These are phyloP conservation scores for Itoplectis maculator DNA, from an alignment of 2,888 invertebrate species.

Conservation along the genomic window DNA sequence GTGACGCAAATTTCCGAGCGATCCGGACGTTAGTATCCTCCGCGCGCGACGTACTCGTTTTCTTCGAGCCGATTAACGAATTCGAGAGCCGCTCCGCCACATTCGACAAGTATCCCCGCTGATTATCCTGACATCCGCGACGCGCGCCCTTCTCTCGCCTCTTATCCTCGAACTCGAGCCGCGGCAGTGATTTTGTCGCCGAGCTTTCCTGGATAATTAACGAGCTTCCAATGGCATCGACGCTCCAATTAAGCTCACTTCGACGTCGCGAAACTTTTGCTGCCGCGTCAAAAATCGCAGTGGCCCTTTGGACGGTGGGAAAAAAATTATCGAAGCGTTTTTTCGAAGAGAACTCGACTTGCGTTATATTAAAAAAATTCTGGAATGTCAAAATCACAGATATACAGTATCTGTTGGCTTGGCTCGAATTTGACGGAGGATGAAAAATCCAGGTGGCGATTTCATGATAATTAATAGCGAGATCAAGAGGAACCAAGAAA, in stretches of 20 bases:
- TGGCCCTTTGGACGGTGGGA: not conserved
- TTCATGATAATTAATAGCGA: slow-evolving; percentile 53
- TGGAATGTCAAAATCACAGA: not conserved
- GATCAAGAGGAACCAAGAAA: slow-evolving; percentile 47
- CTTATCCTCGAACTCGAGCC: not conserved
- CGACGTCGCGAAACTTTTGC: slow-evolving; percentile 26
- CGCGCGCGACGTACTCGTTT: not conserved
- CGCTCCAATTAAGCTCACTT: slow-evolving; percentile 51
- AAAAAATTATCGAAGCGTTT: not conserved
- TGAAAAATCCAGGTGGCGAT: slow-evolving; percentile 15
- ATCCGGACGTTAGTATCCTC: not conserved
- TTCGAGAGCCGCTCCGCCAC: slow-evolving; percentile 26
- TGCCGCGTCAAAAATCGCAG: not conserved
- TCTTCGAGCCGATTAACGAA: slow-evolving; percentile 31
- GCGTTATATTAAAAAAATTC: not conserved
- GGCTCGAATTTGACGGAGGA: slow-evolving; percentile 19
- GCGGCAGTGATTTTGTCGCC: not conserved
- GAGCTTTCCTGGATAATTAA: slow-evolving; percentile 49
- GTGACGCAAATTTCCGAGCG: slow-evolving; percentile 33
- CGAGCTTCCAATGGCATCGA: slow-evolving; percentile 53
- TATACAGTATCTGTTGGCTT: not conserved
- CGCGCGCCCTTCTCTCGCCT: not conserved
- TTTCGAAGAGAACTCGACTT: not conserved
- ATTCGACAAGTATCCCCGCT: slow-evolving; percentile 20
- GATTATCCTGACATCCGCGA: slow-evolving; percentile 7